These are phyloP conservation scores for Urocolius indicus DNA, from an alignment of 2,113 vertebrate genomes.

Conservation along the genomic window DNA sequence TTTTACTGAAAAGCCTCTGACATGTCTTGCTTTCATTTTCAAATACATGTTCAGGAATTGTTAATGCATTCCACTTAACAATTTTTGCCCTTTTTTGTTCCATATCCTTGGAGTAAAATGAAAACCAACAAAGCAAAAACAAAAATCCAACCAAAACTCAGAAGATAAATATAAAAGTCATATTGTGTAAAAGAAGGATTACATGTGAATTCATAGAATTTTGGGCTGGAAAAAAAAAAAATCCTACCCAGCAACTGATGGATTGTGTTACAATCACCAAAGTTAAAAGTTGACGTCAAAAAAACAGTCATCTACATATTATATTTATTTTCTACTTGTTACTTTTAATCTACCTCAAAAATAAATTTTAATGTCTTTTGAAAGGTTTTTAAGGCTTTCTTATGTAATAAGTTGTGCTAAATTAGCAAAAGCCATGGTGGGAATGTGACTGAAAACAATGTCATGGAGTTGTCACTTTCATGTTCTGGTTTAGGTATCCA, in stretches of 20 bases:
- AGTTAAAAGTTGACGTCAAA: too few relatives aligned
- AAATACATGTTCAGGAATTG: not conserved
- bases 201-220: not conserved
- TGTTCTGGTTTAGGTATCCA: not conserved
- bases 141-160: not conserved
- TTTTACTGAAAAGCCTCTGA: not conserved
- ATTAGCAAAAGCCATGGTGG: not conserved
- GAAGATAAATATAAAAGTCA: not conserved
- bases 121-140: too few relatives aligned
- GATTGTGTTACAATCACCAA: not conserved
- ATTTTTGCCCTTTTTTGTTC: not conserved
- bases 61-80: not conserved
- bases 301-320: not conserved
- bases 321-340: not conserved
- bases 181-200: not conserved
- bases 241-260: not conserved
- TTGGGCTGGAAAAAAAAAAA: not conserved
- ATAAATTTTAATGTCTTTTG: not conserved
- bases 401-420: not conserved
- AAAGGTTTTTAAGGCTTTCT: not conserved
- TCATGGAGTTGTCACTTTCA: not conserved
- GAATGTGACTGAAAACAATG: not conserved
- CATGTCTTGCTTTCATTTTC: not conserved
- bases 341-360: not conserved
- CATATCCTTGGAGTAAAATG: not conserved